Base-by-base conservation (phyloP, 2,888 invertebrate species). In the Agrenia bidenticulata region DNA sequence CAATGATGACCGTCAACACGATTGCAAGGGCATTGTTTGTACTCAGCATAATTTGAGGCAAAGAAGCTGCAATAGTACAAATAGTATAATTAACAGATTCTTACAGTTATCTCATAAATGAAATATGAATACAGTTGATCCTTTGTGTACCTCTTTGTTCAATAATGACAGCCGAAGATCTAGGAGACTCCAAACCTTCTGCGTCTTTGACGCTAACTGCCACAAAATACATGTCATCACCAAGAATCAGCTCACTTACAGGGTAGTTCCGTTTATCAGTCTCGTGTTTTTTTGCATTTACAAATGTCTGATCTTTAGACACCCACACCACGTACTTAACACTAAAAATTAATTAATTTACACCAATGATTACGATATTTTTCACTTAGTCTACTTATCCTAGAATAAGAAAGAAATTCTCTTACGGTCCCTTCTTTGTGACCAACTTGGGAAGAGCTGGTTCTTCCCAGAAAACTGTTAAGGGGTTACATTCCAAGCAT, bases 1-100 rank as follows among this genome's bases (percentile, higher is more conserved):
- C 80, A 59, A 86, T 79, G 54, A 81, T 79, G 2, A 84, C 81
- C 1, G 87, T 83, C 67, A 86, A 83, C 1, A 84, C 81, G n/a
- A 87, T 80, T 37, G 80, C 80, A 13, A 81, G 79, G 45, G 81
- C 74, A 64, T 74, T 78, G 13, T 72, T 73, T 42, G 76, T 70
- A n/a, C 76, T 72, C 23, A 79, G 54, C 13, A 63, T 60, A 27
- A 71, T 58, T 19, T 67, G 53, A 1, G 65, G 61, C 23, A 69
- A 57, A 15, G 59, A 49, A 11, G 42, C 67, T 68, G 51, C 11
- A 17, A 51, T n/a, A n/a, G n/a, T n/a, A n/a, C n/a, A n/a, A n/a
- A 32, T 32, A 32, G 32, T 32, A 32, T 32, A 32, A 32, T 32
- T n/a, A n/a, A n/a, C n/a, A 11, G 32, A 32, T 32, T 32, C 11